Percentiles rank a stretch among this genome's conserved stretches.
phyloP scores from a whole-genome alignment of 2,888 invertebrate genomes.

The Lochmaea crataegi region DNA sequence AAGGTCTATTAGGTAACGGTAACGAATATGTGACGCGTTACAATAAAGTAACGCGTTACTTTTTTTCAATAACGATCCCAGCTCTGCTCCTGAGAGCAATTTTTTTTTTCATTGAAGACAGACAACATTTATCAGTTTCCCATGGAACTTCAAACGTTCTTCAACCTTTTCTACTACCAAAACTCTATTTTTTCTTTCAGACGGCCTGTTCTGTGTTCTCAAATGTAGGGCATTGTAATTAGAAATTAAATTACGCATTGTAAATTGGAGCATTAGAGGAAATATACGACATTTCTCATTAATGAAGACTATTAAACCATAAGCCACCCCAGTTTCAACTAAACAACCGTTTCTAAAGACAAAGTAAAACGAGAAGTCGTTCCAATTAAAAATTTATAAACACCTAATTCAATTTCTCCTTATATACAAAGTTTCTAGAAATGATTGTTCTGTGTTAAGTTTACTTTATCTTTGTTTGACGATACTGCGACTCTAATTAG shows the following conservation, averaged over 20 bases:
- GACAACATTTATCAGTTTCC: too few species aligned
- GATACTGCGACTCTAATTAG: background rate
- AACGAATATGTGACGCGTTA: too few species aligned
- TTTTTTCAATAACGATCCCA: too few species aligned
- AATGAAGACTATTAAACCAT: background rate
- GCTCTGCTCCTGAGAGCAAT: too few species aligned
- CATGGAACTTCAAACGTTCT: too few species aligned
- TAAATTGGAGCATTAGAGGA: background rate
- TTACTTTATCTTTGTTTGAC: slow-evolving; percentile 9
- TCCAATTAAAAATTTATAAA: slow-evolving; percentile 1
- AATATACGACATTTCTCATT: background rate
- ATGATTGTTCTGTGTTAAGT: background rate
- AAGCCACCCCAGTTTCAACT: background rate
- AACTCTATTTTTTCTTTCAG: too few species aligned
- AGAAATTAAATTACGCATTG: background rate
- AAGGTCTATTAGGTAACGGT: too few species aligned
- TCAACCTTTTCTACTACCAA: too few species aligned
- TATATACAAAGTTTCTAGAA: background rate
- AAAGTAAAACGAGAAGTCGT: slow-evolving; percentile 1
- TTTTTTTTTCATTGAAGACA: too few species aligned
- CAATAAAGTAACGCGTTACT: too few species aligned
- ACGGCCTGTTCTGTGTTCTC: too few species aligned
- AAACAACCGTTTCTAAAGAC: background rate
- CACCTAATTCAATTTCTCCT: slow-evolving; percentile 1
- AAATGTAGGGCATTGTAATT: background rate